Evolutionary conservation across 2,888 invertebrate genomes (phyloP), one percentile per base, ranked within the genome.

Genomic region (Eilema caniola): DNA sequence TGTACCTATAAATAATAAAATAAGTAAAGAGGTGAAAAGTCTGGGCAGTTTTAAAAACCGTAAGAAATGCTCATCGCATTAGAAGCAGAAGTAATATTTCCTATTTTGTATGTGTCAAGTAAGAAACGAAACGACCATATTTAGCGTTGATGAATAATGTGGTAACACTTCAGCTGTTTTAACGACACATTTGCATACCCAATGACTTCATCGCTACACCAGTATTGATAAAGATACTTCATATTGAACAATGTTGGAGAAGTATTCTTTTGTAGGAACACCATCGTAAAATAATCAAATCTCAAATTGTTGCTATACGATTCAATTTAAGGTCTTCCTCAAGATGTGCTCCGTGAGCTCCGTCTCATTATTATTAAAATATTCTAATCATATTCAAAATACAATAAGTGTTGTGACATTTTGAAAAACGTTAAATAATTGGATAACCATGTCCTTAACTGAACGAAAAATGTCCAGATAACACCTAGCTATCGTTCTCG

Each of bases 151-250:
- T 53, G 53, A 20, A 53, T 53, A 53, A 53, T 53, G n/a, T 53
- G 10, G 10, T n/a, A 53, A 8, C 20, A 53, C 53, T 53, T 53
- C n/a, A 53, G 53, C n/a, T 53, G n/a, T 53, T 47, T 47, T 53
- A 8, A 53, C n/a, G n/a, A n/a, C 53, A 53, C 53, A 53, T 53
- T 53, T n/a, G 53, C n/a, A n/a, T 8, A 53, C n/a, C 20, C 20
- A 53, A 53, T 53, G 53, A 53, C 53, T 53, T 53, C 53, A 53
- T 53, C 53, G n/a, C 53, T 53, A 53, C 53, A 53, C 2, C 53
- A 53, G 53, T 53, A n/a, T 53, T 53, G n/a, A 53, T 53, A 53
- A 53, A 47, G n/a, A 53, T 53, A 53, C 53, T 53, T 53, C 53
- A 53, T 2, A 53, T 4, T n/a, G n/a, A 53, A 53, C n/a, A 53